Evolutionary conservation across 2,113 vertebrate species (phyloP).

Genomic region (Sebastes fasciatus): DNA sequence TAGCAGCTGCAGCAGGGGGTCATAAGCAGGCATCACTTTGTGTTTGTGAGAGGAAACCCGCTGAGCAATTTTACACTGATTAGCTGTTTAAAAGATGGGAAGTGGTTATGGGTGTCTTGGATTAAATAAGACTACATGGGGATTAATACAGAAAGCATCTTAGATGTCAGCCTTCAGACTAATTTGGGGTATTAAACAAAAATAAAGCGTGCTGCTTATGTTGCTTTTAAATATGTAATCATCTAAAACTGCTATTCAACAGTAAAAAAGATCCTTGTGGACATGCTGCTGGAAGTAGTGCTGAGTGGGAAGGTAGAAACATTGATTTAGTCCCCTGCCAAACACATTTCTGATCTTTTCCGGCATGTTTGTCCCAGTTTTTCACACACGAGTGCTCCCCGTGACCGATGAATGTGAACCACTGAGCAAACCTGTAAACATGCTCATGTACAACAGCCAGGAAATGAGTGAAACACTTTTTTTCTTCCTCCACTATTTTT

Average conservation of each 20-base stretch:
- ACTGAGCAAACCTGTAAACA: slow-evolving; percentile 59
- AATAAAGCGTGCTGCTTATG: slow-evolving; percentile 1
- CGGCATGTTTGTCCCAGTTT: slow-evolving; percentile 62
- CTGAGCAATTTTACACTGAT: slow-evolving; percentile 63
- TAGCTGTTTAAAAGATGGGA: slow-evolving; percentile 61
- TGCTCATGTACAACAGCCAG: slow-evolving; percentile 59
- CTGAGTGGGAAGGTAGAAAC: slow-evolving; percentile 54
- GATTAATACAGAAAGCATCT: slow-evolving; percentile 17
- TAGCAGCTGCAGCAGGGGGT: slow-evolving; percentile 57
- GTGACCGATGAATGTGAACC: slow-evolving; percentile 57
- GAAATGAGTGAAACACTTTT: slow-evolving; percentile 59
- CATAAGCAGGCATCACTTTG: slow-evolving; percentile 49
- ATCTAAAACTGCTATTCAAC: not conserved
- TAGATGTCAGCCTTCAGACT: not conserved
- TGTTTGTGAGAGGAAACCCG: slow-evolving; percentile 37
- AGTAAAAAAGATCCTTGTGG: not conserved
- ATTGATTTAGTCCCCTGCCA: slow-evolving; percentile 42
- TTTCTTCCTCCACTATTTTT: slow-evolving; percentile 57
- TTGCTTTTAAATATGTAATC: slow-evolving; percentile 9
- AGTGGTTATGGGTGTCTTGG: slow-evolving; percentile 32
- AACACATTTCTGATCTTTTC: slow-evolving; percentile 65
- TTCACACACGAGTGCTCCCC: slow-evolving; percentile 53
- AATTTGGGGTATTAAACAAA: not conserved
- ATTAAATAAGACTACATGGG: slow-evolving; percentile 31
- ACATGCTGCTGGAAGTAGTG: slow-evolving; percentile 4